Conservation (phyloP, 1,140 invertebrate genomes). For the Sipha flava region DNA sequence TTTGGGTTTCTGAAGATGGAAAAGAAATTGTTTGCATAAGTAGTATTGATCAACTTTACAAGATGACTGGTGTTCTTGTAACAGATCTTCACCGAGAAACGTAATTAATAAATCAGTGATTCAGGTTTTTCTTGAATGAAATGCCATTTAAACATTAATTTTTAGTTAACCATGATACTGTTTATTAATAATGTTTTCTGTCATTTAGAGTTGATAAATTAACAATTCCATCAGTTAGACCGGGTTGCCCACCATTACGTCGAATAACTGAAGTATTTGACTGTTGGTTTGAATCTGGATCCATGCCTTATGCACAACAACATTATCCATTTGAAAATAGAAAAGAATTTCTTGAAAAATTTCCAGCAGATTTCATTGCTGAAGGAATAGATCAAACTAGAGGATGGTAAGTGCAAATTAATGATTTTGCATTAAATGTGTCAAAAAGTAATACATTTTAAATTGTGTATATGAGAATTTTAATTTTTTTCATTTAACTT, state of each 20-base stretch:
- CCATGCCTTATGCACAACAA: slow-evolving; percentile 96
- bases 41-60: slow-evolving; percentile 82
- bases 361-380: slow-evolving; percentile 99
- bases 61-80: slow-evolving; percentile 70
- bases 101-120: slow-evolving; percentile 41
- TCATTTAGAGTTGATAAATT: slow-evolving; percentile 70
- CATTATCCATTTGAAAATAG: slow-evolving; percentile 94
- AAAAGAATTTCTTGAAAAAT: slow-evolving; percentile 85
- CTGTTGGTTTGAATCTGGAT: slow-evolving; percentile 99
- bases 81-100: slow-evolving; percentile 90
- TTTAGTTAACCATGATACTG: background rate
- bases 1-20: slow-evolving; percentile 92
- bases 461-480: too few species aligned
- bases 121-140: background rate
- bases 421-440: background rate
- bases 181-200: slow-evolving; percentile 26
- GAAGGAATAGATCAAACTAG: slow-evolving; percentile 99
- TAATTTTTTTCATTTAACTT: slow-evolving; percentile 31
- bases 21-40: slow-evolving; percentile 92
- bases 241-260: slow-evolving; percentile 70
- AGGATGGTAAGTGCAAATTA: slow-evolving; percentile 59
- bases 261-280: slow-evolving; percentile 95
- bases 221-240: slow-evolving; percentile 80
- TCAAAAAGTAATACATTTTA: background rate
- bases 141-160: background rate